Evolutionary conservation across 2,888 invertebrate species (phyloP), one percentile per base, ranked within the genome.

Genomic region (Apodemia mormo): DNA sequence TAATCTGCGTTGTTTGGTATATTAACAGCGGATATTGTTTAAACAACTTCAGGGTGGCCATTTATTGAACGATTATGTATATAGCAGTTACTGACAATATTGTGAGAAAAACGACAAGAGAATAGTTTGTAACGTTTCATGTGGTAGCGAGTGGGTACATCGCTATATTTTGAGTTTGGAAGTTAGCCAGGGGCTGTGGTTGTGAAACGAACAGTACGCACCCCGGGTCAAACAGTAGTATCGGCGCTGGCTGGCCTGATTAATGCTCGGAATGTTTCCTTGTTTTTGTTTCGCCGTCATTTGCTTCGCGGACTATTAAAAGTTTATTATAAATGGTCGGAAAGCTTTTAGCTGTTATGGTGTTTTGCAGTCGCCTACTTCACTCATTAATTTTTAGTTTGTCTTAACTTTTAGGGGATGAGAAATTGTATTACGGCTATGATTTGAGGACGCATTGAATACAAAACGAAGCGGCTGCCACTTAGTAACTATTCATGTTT

Each of bases 1-100:
- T 88, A 88, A 88, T 88, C 87, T 83, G 76, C 79, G 83, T 81
- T 82, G 84, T 82, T 83, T 78, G 81, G 82, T 77, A 81, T 82
- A 78, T 77, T 76, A 75, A 71, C 75, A 76, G 76, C 77, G 76
- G 77, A 79, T 81, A 80, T 79, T 81, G 78, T 80, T 81, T 78
- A 80, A 80, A 81, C 77, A 75, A 77, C 68, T 61, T 65, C 66
- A 67, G 68, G 66, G 70, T 69, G 22, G 56, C 56, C 40, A 9
- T 14, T 40, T 33, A 8, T 65, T 65, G 40, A 33, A 33, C 33
- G 4, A 33, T 43, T 33, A 33, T 33, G 58, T 43, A 43, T 43
- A 43, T 4, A 12, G 45, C 45, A 14, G 12, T 10, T 43, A 43
- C 43, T 10, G 43, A 43, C 10, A 43, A 10, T 43, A 6, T 1